Base-by-base conservation (phyloP, 2,888 invertebrate genomes). In the Agrotis clavis region DNA sequence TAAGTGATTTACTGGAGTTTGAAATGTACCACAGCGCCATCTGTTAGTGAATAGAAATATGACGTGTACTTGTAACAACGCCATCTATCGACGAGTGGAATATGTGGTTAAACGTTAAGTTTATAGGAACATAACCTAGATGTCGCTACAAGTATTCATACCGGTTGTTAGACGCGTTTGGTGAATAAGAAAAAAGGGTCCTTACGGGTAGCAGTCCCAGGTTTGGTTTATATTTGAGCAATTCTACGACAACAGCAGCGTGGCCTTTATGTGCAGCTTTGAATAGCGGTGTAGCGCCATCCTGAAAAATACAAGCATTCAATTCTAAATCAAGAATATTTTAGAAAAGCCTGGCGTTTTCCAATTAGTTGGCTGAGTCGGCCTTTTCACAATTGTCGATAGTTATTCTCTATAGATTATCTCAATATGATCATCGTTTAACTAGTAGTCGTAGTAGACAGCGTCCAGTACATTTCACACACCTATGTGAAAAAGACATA, bases 251-350 rank as follows among this genome's bases (percentile, higher is more conserved):
- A 4, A 99, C 99, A 14, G 98, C 98, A 4, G 98, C 97, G 93
- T 99, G 99, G 0, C 99, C 99, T 95, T 99, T 99, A 94, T 99
- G 99, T 50, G 99, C 98, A 50, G 99, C 99, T 94, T 99, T 99
- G 94, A 99, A 99, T 77, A 99, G 95, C 2, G 99, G 98, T 1
- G 99, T 99, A 51, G 99, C 99, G 57, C 99, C 99, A 95, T 99
- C 98, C 98, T 98, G 93, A 0, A 84, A 85, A 1, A 11, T 9
- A 41, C 0, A 41, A 41, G 11, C 11, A 11, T 41, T 9, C 9
- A 11, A 11, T 41, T 41, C 11, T 41, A 41, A 1, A 41, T 9
- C 11, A 9, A 41, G 11, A 35, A 35, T 9, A 7, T 9, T 7
- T 9, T 35, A 35, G n/a, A n/a, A 1, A 1, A 9, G 35, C 35